phyloP scores from a whole-genome alignment of 2,888 invertebrate genomes.

The Cecidostiba fungosa region DNA sequence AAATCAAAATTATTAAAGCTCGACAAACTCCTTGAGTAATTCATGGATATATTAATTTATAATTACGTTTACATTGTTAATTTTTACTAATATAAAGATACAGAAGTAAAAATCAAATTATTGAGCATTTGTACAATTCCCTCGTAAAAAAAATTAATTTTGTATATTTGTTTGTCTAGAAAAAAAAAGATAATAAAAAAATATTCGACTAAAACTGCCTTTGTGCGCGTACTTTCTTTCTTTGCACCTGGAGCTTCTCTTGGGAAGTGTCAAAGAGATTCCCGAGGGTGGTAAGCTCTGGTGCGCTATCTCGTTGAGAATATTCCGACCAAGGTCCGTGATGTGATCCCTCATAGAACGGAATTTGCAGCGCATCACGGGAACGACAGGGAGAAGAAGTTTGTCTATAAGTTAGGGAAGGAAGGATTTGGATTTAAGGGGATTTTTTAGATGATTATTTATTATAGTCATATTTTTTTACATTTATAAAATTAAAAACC shows the following conservation, averaged over 20 bases:
- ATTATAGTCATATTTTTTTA: not conserved
- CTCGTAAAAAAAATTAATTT: constrained; percentile 2
- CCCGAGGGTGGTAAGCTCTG: constrained; percentile 77
- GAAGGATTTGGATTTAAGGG: constrained; percentile 14
- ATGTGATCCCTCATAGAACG: constrained; percentile 65
- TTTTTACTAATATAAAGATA: constrained; percentile 8
- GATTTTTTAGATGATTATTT: not conserved
- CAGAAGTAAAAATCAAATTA: not conserved
- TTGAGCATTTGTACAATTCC: not conserved
- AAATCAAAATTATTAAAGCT: not conserved
- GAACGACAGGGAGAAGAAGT: constrained; percentile 41
- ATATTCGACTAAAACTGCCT: not conserved
- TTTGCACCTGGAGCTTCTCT: constrained; percentile 39
- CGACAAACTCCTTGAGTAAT: not conserved
- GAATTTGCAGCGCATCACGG: constrained; percentile 11
- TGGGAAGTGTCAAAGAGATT: constrained; percentile 70
- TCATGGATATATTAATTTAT: not conserved
- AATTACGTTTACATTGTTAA: not conserved
- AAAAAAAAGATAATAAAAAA: constrained; percentile 37
- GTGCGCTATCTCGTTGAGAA: constrained; percentile 75
- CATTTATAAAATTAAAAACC: constrained; percentile 4
- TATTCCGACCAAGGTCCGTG: constrained; percentile 71
- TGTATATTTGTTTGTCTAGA: constrained; percentile 7
- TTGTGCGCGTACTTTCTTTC: constrained; percentile 55
- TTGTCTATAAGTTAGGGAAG: constrained; percentile 56